A percentile compares a stretch with the other conserved stretches of the same genome.
phyloP scores from a whole-genome alignment of 2,888 invertebrate genomes.

The Rugalucina vietnamica region DNA sequence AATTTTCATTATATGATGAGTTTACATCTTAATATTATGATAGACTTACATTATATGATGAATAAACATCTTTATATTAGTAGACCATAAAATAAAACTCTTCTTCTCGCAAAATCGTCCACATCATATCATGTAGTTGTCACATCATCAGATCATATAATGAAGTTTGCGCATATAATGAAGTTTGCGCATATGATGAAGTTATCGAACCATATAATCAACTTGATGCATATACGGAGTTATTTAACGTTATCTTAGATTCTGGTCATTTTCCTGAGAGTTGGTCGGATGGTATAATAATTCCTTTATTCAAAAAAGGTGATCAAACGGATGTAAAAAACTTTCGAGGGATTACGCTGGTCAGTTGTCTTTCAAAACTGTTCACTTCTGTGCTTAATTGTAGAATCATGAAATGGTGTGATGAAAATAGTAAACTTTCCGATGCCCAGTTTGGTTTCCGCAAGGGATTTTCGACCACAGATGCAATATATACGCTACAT shows the following conservation, averaged over 20 bases:
- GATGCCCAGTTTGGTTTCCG: constrained; percentile 32
- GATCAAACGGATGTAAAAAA: constrained; percentile 5
- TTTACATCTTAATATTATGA: no score
- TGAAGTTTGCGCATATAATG: no score
- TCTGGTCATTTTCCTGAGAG: constrained; percentile 26
- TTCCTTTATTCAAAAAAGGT: constrained; percentile 27
- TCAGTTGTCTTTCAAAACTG: constrained; percentile 29
- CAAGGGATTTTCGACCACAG: constrained; percentile 22
- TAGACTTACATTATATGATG: no score
- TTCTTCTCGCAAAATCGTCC: no score
- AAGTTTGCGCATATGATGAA: no score
- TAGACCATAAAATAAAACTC: no score
- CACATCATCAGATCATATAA: no score
- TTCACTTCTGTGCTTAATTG: constrained; percentile 37
- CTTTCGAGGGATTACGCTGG: constrained; percentile 26
- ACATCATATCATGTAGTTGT: no score
- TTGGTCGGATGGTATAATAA: constrained; percentile 34
- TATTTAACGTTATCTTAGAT: constrained; percentile 22
- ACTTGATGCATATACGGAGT: no score
- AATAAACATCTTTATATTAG: no score
- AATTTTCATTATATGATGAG: no score
- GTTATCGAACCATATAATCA: no score
- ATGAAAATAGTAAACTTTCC: constrained; percentile 13
- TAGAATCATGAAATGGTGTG: constrained; percentile 15
- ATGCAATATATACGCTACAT: constrained; percentile 13